Percentiles rank a stretch among this genome's conserved stretches.
Evolutionary conservation across 2,888 invertebrate genomes (phyloP).

Genomic region (Acrobasis consociella): DNA sequence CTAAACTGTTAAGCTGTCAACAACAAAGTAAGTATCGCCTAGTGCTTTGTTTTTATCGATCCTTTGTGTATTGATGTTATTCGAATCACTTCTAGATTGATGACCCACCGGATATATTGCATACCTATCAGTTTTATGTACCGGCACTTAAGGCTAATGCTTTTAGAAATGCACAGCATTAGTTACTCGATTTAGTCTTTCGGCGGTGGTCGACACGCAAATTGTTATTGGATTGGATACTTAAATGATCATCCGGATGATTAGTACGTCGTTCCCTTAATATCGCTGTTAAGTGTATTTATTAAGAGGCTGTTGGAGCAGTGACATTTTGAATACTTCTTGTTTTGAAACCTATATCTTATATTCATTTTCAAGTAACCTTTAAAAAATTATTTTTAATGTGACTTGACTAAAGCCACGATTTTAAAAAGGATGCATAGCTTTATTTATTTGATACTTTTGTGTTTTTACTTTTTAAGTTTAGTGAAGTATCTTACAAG

Average conservation of each 20-base stretch:
- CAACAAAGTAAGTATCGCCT: constrained; percentile 45
- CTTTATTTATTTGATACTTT: too few species aligned
- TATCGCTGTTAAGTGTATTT: constrained; percentile 27
- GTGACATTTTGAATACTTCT: constrained; percentile 17
- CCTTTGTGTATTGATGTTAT: constrained; percentile 47
- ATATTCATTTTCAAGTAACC: background rate
- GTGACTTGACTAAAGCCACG: too few species aligned
- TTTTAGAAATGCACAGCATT: constrained; percentile 69
- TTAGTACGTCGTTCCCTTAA: constrained; percentile 37
- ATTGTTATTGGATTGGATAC: constrained; percentile 54
- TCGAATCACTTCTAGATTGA: constrained; percentile 63
- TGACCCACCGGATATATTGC: constrained; percentile 68
- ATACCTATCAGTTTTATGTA: constrained; percentile 79
- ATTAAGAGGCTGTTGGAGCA: background rate
- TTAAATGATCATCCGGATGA: constrained; percentile 48
- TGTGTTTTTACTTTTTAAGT: too few species aligned
- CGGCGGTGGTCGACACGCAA: constrained; percentile 52
- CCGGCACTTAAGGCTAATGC: constrained; percentile 73
- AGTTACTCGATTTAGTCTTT: constrained; percentile 58
- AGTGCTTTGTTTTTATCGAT: constrained; percentile 47
- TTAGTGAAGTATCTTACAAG: too few species aligned
- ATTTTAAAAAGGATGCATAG: too few species aligned
- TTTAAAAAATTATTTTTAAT: too few species aligned
- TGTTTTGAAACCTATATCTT: background rate
- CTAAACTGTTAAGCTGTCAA: constrained; percentile 35